Evolutionary conservation across 2,797 vertebrate genomes (phyloP).

Genomic region (Steatocranus sp.): DNA sequence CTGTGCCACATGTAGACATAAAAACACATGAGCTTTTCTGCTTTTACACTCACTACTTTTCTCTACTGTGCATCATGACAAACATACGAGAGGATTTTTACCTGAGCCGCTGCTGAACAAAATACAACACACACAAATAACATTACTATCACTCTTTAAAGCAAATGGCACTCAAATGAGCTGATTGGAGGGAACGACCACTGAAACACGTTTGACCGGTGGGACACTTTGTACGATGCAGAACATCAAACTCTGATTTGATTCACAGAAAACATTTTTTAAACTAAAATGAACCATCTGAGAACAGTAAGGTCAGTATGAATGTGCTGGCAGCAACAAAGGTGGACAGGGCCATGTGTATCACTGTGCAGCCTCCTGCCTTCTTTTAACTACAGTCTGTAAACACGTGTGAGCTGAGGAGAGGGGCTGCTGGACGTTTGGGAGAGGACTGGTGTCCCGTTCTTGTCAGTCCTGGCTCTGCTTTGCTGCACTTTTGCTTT

Average conservation of each 20-base stretch:
- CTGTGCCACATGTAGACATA: background rate
- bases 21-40: constrained; percentile 33
- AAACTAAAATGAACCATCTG: background rate
- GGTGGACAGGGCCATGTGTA: background rate
- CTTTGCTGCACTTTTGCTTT: background rate
- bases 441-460: background rate
- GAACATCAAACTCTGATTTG: background rate
- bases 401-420: rapidly evolving
- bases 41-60: background rate
- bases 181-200: rapidly evolving
- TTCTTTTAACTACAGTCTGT: background rate
- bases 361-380: background rate
- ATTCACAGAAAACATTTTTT: background rate
- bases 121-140: background rate
- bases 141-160: background rate
- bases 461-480: background rate
- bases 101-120: background rate
- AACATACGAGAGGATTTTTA: background rate
- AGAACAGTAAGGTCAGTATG: background rate
- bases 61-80: background rate
- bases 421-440: background rate
- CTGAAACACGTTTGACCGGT: background rate
- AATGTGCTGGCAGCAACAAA: background rate
- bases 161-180: background rate
- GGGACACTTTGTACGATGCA: background rate